A percentile compares a stretch with the other conserved stretches of the same genome.
Evolutionary conservation across 2,888 invertebrate species (phyloP).

Genomic region (Cyrtodaria siliqua): DNA sequence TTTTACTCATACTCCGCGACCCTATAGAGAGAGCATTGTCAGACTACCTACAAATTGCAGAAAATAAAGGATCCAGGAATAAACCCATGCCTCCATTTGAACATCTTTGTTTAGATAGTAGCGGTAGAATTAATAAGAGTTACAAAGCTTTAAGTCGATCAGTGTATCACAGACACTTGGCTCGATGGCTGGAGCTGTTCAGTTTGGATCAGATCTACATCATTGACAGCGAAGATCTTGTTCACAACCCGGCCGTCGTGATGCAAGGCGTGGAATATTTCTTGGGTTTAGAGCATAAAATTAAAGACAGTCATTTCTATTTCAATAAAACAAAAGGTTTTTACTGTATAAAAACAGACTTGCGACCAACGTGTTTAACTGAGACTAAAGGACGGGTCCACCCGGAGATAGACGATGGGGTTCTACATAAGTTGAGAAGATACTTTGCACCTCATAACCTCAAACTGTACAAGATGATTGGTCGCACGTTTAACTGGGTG

Average conservation of each 20-base stretch:
- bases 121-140: conserved; percentile 83
- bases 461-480: conserved; percentile 91
- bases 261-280: conserved; percentile 78
- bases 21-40: conserved; percentile 98
- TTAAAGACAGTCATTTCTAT: conserved; percentile 92
- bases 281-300: conserved; percentile 74
- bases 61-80: conserved; percentile 67
- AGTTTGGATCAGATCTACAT: conserved; percentile 95
- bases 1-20: conserved; percentile 97
- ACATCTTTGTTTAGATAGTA: conserved; percentile 81
- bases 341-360: conserved; percentile 91
- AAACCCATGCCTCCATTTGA: conserved; percentile 82
- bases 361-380: conserved; percentile 93
- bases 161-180: conserved; percentile 90
- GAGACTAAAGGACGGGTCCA: conserved; percentile 95
- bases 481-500: conserved; percentile 96
- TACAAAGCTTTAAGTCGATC: conserved; percentile 85
- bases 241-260: conserved; percentile 73
- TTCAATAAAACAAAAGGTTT: conserved; percentile 98
- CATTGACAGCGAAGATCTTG: conserved; percentile 89
- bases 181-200: conserved; percentile 96
- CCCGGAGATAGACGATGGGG: conserved; percentile 93
- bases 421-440: conserved; percentile 74
- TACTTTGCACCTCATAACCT: conserved; percentile 82
- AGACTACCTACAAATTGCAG: conserved; percentile 96